Evolutionary conservation across 2,888 invertebrate species (phyloP).

Genomic region (Cryptus armator): DNA sequence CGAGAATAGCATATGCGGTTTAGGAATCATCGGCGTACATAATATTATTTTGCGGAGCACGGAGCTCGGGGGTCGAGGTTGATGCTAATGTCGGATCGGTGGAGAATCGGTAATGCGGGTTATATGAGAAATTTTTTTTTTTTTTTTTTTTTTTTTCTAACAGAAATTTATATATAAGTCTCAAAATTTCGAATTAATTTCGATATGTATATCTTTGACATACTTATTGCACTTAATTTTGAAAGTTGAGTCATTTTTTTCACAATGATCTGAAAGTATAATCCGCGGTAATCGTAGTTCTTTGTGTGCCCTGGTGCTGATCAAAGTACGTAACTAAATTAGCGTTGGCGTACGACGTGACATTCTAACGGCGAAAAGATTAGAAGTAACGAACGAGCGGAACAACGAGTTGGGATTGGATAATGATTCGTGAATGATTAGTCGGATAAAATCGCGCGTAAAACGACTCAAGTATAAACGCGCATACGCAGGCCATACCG

Average conservation of each 20-base stretch:
- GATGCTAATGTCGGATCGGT: constrained; percentile 38
- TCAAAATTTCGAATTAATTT: too few relatives aligned
- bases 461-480: constrained; percentile 22
- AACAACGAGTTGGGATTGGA: constrained; percentile 50
- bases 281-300: not conserved
- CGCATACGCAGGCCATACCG: not conserved
- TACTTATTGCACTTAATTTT: too few relatives aligned
- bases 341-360: constrained; percentile 52
- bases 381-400: constrained; percentile 21
- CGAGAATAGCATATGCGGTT: constrained; percentile 42
- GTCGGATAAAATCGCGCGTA: constrained; percentile 50
- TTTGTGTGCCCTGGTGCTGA: not conserved
- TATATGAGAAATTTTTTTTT: not conserved
- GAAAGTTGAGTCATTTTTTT: not conserved
- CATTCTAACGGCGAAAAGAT: constrained; percentile 34
- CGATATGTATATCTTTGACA: too few relatives aligned
- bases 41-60: constrained; percentile 33
- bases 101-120: not conserved
- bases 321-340: constrained; percentile 38
- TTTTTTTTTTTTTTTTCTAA: not conserved
- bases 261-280: not conserved
- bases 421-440: constrained; percentile 59
- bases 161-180: too few relatives aligned
- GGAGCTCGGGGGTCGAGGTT: constrained; percentile 40
- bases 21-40: constrained; percentile 15